phyloP scores from a whole-genome alignment of 2,797 vertebrate genomes.

The Danio aesculapii region DNA sequence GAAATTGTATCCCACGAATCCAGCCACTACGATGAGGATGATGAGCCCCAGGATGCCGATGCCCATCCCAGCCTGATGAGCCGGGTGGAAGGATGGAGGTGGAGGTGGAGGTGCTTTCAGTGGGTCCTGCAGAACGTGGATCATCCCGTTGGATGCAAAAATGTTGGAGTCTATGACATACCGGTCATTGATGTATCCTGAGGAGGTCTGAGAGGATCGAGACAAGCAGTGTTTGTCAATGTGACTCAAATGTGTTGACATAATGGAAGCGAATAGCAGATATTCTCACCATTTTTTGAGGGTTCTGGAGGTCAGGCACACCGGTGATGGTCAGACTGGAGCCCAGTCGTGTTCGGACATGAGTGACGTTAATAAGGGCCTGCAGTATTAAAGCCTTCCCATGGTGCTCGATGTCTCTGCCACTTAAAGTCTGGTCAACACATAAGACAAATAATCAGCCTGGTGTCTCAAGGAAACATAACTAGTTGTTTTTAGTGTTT shows the following conservation, averaged over 20 bases:
- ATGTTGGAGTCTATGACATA: conserved; percentile 85
- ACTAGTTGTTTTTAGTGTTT: too few relatives aligned
- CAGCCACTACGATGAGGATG: conserved; percentile 68
- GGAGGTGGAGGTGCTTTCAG: conserved; percentile 81
- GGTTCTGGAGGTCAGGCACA: conserved; percentile 71
- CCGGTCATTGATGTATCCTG: conserved; percentile 84
- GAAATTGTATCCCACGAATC: conserved; percentile 83
- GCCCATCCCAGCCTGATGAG: conserved; percentile 77
- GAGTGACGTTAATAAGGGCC: conserved; percentile 85
- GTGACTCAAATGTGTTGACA: background rate
- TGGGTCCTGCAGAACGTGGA: conserved; percentile 89
- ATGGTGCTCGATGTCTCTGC: conserved; percentile 89
- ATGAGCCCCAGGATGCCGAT: conserved; percentile 83
- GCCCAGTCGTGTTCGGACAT: conserved; percentile 82
- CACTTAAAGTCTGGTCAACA: conserved; percentile 83
- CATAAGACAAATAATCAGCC: background rate
- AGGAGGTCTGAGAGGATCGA: conserved; percentile 79
- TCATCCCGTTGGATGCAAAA: conserved; percentile 90
- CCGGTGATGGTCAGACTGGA: conserved; percentile 80
- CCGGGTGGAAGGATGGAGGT: conserved; percentile 64
- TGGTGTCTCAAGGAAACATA: too few relatives aligned
- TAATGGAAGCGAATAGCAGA: background rate
- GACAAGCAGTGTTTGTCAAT: background rate
- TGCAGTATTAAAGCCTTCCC: conserved; percentile 75
- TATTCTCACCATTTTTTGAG: conserved; percentile 68